Conservation (phyloP, 1,140 invertebrate genomes). For the Luehdorfia chinensis region DNA sequence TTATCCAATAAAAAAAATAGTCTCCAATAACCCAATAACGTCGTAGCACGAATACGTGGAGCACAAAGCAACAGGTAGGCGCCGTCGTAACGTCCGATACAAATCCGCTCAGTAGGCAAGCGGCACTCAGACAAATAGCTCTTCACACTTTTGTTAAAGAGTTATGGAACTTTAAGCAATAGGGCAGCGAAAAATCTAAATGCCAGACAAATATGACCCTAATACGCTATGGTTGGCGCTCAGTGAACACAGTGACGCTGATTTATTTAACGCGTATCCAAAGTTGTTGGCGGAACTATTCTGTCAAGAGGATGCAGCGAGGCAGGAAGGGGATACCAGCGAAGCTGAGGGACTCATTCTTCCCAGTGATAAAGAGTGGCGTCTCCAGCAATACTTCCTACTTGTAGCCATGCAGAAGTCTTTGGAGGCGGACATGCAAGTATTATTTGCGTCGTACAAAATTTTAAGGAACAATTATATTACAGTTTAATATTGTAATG, state of each 20-base stretch:
- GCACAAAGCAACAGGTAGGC: constrained; percentile 48
- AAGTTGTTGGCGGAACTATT: constrained; percentile 69
- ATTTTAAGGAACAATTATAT: no score
- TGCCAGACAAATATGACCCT: constrained; percentile 53
- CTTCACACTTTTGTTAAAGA: constrained; percentile 3
- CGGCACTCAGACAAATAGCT: constrained; percentile 37
- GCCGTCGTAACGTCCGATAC: constrained; percentile 15
- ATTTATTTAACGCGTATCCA: constrained; percentile 73
- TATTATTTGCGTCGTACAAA: constrained; percentile 19
- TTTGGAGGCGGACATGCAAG: constrained; percentile 42
- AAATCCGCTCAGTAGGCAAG: constrained; percentile 39
- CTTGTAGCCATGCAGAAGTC: constrained; percentile 83
- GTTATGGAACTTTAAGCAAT: neutral
- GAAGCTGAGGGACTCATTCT: constrained; percentile 72
- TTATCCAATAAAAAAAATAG: no score
- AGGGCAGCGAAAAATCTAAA: constrained; percentile 15
- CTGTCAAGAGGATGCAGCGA: constrained; percentile 62
- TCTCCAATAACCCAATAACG: no score
- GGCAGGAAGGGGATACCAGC: constrained; percentile 56
- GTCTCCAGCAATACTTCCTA: constrained; percentile 84
- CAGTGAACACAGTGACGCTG: constrained; percentile 69
- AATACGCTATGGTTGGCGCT: constrained; percentile 76
- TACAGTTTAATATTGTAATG: no score
- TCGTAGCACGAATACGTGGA: no score
- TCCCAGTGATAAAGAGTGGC: constrained; percentile 85